Conservation (phyloP, 1,140 invertebrate genomes). For the Meloidogyne exigua region DNA sequence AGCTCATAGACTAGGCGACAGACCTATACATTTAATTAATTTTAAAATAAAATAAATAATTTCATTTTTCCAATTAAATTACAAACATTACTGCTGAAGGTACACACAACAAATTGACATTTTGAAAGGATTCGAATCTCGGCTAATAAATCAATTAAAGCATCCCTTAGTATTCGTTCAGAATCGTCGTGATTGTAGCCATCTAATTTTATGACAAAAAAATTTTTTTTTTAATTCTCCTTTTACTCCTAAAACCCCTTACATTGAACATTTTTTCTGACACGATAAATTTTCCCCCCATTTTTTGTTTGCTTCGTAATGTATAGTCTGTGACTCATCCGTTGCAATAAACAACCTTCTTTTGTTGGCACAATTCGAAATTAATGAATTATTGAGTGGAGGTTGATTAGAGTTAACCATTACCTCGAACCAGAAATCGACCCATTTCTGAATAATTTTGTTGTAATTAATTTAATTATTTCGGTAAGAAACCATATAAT, state of each 20-base stretch:
- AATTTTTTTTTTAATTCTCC: too few relatives aligned
- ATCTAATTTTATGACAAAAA: too few relatives aligned
- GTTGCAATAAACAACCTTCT: conserved; percentile 68
- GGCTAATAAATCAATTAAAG: conserved; percentile 64
- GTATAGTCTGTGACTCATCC: conserved; percentile 67
- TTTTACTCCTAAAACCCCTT: not conserved
- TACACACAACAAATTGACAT: conserved; percentile 67
- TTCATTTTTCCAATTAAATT: not conserved
- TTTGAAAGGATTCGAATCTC: not conserved
- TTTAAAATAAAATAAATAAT: conserved; percentile 2
- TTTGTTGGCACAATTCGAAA: not conserved
- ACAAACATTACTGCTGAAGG: conserved; percentile 68
- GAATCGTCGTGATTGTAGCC: too few relatives aligned
- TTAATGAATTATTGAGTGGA: not conserved
- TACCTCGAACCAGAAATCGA: not conserved
- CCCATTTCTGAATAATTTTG: not conserved
- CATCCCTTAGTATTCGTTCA: not conserved
- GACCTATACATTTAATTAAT: conserved; percentile 38
- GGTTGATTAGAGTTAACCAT: not conserved
- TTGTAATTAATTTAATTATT: not conserved
- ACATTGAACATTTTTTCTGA: not conserved
- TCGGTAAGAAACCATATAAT: conserved; percentile 92
- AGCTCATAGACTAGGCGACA: conserved; percentile 62
- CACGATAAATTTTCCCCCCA: conserved; percentile 49
- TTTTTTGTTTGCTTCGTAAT: conserved; percentile 67